Base-by-base conservation (phyloP, 1,140 invertebrate genomes). In the Nephotettix cincticeps region DNA sequence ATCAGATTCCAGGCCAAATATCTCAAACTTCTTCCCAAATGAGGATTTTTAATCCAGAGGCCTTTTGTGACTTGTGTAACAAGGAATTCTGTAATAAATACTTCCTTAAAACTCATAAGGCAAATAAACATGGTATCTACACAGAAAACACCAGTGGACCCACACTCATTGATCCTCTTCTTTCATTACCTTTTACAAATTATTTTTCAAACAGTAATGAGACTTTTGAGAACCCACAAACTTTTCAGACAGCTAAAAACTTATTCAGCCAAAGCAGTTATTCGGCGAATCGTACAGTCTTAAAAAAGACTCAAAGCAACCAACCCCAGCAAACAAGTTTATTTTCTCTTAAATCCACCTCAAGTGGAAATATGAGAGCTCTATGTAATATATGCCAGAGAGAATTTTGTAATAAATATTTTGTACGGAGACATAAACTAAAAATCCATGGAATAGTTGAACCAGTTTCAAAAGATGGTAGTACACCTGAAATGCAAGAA, bases 51-150 rank as follows among this genome's bases (percentile, higher is more conserved):
- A 97, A 99, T 81, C 92, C 90, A 25, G 96, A 97, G 83, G 96
- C 97, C 2, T 99, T 97, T 80, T 98, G 96, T 81, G 93, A 95
- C 76, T 85, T 96, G 45, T 99, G 98, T 84, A 98, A 99, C 83
- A 99, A 99, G 82, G 97, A 99, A 82, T 97, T 98, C 79, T 99
- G 98, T 85, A 99, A 99, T 85, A 99, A 99, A 81, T 99, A 99
- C 82, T 99, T 99, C 80, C 84, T 99, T 1, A 98, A 99, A 82
- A 99, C 97, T 28, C 95, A 97, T 84, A 95, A 95, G 80, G 94
- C 94, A 1, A 97, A 97, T 80, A 97, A 96, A 77, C 95, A 97
- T 78, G 94, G 94, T 11, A 95, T 96, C 67, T 93, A 93, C 74
- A 86, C 87, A 30, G 89, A 90, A 43, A 84, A 83, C 1, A 86